These are phyloP conservation scores for Charaxes varanes DNA, from an alignment of 1,140 invertebrate genomes.

Conservation along the genomic window DNA sequence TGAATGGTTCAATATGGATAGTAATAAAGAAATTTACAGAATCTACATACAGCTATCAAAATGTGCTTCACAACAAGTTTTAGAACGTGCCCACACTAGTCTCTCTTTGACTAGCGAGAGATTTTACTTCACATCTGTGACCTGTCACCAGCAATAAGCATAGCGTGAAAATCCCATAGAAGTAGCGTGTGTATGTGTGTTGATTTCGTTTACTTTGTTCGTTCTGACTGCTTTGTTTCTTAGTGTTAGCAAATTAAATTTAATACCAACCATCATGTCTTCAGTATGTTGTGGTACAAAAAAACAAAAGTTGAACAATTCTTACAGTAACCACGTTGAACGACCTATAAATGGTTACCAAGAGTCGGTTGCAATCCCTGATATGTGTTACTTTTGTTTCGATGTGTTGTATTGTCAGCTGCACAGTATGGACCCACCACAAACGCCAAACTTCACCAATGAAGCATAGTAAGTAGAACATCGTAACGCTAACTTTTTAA, in stretches of 20 bases:
- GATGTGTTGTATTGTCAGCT: constrained; percentile 96
- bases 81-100: too few relatives aligned
- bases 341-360: constrained; percentile 76
- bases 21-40: too few relatives aligned
- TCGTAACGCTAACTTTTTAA: too few relatives aligned
- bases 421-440: constrained; percentile 92
- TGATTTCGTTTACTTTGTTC: constrained; percentile 53
- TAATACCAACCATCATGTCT: constrained; percentile 78
- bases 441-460: constrained; percentile 92
- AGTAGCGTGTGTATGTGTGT: constrained; percentile 45
- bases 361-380: constrained; percentile 87
- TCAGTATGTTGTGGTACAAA: constrained; percentile 91
- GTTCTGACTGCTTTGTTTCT: constrained; percentile 46
- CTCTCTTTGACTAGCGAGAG: too few relatives aligned
- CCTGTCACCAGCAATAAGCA: too few relatives aligned
- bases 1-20: too few relatives aligned
- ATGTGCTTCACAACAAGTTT: too few relatives aligned
- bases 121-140: too few relatives aligned
- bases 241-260: constrained; percentile 32
- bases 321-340: constrained; percentile 66
- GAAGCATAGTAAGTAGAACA: constrained; percentile 89
- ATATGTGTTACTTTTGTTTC: constrained; percentile 99
- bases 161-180: constrained; percentile 32
- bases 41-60: too few relatives aligned
- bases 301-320: constrained; percentile 91